A percentile compares a stretch with the other conserved stretches of the same genome.
Evolutionary conservation across 2,888 invertebrate genomes (phyloP).

Genomic region (Ophion ventricosus): DNA sequence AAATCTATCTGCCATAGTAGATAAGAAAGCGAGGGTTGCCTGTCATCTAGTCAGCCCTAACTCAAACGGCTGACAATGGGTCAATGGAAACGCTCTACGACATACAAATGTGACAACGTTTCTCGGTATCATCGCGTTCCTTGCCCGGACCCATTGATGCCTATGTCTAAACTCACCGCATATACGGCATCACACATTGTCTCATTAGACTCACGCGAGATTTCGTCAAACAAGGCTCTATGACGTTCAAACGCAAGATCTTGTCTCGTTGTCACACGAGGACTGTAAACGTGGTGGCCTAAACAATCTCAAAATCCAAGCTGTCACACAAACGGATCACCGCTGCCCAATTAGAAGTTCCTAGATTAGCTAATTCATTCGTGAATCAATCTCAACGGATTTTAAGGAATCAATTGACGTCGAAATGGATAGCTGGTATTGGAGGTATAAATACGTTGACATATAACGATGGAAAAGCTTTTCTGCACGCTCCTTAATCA

Average conservation of each 20-base stretch:
- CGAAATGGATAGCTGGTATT: neutral
- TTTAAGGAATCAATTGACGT: neutral
- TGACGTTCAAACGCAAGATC: neutral
- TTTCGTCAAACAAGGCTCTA: neutral
- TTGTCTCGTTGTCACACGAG: neutral
- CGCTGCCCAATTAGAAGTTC: neutral
- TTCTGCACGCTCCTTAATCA: neutral
- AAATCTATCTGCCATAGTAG: slow-evolving; percentile 76
- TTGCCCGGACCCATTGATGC: neutral
- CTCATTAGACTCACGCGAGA: neutral
- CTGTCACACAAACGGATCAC: neutral
- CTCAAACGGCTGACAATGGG: slow-evolving; percentile 78
- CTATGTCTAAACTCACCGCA: slow-evolving; percentile 11
- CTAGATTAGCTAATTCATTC: neutral
- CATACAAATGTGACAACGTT: slow-evolving; percentile 19
- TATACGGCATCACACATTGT: neutral
- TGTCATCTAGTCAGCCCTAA: slow-evolving; percentile 79
- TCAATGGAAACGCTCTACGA: slow-evolving; percentile 67
- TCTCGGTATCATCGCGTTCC: neutral
- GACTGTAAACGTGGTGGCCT: neutral
- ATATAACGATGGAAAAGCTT: neutral
- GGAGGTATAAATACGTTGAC: neutral
- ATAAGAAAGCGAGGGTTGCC: slow-evolving; percentile 74
- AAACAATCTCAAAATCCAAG: neutral
- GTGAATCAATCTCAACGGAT: neutral